These are phyloP conservation scores for Cylloceria caligata DNA, from an alignment of 2,888 invertebrate genomes.

Conservation along the genomic window DNA sequence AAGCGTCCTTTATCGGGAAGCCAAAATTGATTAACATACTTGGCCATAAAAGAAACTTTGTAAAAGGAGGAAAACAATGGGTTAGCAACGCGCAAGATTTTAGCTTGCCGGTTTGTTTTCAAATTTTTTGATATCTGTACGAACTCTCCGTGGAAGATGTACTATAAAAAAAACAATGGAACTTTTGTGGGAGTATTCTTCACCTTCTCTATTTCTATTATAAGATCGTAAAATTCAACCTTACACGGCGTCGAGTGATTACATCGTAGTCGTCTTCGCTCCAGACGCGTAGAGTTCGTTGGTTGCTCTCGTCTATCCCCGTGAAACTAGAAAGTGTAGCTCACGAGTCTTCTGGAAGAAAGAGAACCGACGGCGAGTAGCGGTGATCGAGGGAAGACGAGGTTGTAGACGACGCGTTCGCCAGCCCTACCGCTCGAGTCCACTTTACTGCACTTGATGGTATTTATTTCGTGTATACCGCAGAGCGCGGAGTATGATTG, in stretches of 20 bases:
- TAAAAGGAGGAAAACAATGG: too few species aligned
- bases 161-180: too few species aligned
- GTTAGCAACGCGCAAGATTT: too few species aligned
- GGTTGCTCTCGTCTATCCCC: conserved; percentile 34
- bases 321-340: conserved; percentile 50
- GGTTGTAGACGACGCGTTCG: background rate
- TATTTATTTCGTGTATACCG: background rate
- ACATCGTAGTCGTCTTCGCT: background rate
- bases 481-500: background rate
- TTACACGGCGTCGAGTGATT: background rate
- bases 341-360: conserved; percentile 15
- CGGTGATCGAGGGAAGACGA: background rate
- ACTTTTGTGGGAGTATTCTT: background rate
- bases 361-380: conserved; percentile 9
- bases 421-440: background rate
- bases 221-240: background rate
- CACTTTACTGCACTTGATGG: conserved; percentile 8
- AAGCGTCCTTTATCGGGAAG: too few species aligned
- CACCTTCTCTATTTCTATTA: background rate
- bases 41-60: too few species aligned
- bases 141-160: too few species aligned
- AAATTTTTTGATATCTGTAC: too few species aligned
- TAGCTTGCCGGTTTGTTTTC: too few species aligned
- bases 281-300: conserved; percentile 24
- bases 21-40: too few species aligned